A percentile compares a stretch with the other conserved stretches of the same genome.
Evolutionary conservation across 1,140 invertebrate genomes (phyloP).

Genomic region (Lepidurus apus): DNA sequence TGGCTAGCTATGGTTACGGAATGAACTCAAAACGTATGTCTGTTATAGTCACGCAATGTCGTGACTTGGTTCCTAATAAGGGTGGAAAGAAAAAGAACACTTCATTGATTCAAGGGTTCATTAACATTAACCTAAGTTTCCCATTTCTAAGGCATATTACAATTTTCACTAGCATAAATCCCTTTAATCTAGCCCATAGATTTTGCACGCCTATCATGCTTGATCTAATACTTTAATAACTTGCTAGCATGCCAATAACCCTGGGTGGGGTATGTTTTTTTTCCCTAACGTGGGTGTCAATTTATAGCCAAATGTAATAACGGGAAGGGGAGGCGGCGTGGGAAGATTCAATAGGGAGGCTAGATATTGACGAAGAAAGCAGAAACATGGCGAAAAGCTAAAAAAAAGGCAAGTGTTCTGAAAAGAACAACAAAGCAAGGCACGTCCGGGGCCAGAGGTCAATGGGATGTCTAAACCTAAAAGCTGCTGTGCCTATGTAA

Average conservation of each 20-base stretch:
- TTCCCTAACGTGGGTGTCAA: not conserved
- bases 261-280: not conserved
- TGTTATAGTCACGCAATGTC: not conserved
- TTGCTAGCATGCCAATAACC: not conserved
- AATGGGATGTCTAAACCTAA: not conserved
- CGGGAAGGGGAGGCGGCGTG: not conserved
- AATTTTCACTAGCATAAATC: not conserved
- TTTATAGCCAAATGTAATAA: constrained; percentile 1
- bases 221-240: not conserved
- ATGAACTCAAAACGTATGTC: not conserved
- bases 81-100: not conserved
- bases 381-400: not conserved
- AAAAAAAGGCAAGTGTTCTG: not conserved
- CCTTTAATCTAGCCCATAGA: not conserved
- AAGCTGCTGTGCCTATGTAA: not conserved
- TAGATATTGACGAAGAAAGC: not conserved
- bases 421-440: constrained; percentile 6
- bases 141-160: not conserved
- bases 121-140: not conserved
- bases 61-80: constrained; percentile 9
- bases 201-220: not conserved
- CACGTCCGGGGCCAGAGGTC: constrained; percentile 7
- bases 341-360: not conserved
- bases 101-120: constrained; percentile 9
- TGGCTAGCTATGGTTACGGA: not conserved